These are phyloP conservation scores for Phortica magna DNA, from an alignment of 2,888 invertebrate genomes.

Conservation along the genomic window DNA sequence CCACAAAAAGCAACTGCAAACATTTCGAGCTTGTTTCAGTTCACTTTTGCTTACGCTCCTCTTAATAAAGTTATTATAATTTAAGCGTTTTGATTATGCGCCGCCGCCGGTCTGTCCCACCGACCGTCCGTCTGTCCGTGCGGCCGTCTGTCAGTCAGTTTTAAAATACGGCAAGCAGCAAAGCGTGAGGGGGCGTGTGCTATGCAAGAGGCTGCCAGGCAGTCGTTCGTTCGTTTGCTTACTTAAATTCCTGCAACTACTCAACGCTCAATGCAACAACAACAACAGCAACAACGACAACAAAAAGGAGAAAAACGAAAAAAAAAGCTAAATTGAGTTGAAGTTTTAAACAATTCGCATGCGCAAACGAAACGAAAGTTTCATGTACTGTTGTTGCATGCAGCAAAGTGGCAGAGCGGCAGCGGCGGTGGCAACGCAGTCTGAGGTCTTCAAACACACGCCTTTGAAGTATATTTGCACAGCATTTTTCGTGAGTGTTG, in stretches of 20 bases:
- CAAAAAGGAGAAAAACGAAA: neutral
- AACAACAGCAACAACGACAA: neutral
- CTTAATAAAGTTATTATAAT: constrained; percentile 77
- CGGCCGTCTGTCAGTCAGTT: constrained; percentile 52
- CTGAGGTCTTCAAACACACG: constrained; percentile 42
- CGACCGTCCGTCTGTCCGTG: neutral
- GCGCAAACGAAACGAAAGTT: constrained; percentile 32
- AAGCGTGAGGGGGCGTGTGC: constrained; percentile 21
- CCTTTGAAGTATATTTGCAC: constrained; percentile 41
- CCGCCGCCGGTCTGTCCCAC: constrained; percentile 41
- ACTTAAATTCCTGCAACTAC: constrained; percentile 17
- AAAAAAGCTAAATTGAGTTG: neutral
- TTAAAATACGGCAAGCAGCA: constrained; percentile 65
- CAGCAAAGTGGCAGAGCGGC: neutral
- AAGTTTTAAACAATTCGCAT: constrained; percentile 27
- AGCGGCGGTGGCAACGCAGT: neutral
- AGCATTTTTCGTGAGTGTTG: constrained; percentile 1
- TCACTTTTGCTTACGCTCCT: constrained; percentile 41
- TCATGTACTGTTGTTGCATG: constrained; percentile 1
- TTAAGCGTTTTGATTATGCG: constrained; percentile 76
- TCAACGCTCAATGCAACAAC: constrained; percentile 7
- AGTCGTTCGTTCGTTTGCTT: neutral
- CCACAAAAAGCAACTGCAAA: constrained; percentile 15
- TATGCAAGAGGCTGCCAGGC: neutral
- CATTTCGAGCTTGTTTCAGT: constrained; percentile 30